These are phyloP conservation scores for Potamarius usumacintae DNA, from an alignment of 2,113 vertebrate genomes.

Conservation along the genomic window DNA sequence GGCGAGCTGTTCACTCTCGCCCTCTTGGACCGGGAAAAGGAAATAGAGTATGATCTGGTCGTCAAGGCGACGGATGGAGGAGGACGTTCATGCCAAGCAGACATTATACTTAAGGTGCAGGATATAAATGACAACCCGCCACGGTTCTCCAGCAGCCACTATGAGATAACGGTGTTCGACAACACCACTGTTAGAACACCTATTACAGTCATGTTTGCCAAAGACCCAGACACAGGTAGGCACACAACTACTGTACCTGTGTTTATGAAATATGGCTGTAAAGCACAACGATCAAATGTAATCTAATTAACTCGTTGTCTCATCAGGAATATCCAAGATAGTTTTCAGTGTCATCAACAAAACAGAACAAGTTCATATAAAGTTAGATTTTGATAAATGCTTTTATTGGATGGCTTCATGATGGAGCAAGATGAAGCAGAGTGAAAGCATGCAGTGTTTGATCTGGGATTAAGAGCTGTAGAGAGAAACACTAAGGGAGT, in stretches of 20 bases:
- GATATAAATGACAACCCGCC: constrained; percentile 93
- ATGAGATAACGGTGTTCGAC: constrained; percentile 87
- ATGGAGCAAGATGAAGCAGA: constrained; percentile 16
- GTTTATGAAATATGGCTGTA: background rate
- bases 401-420: background rate
- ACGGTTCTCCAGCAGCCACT: constrained; percentile 84
- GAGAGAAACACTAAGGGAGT: constrained; percentile 46
- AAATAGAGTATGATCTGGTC: constrained; percentile 77
- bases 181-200: constrained; percentile 92
- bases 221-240: constrained; percentile 89
- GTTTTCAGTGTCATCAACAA: constrained; percentile 23
- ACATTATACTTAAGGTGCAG: constrained; percentile 78
- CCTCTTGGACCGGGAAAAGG: constrained; percentile 82
- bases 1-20: constrained; percentile 85
- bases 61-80: constrained; percentile 91
- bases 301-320: background rate
- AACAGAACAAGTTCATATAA: background rate
- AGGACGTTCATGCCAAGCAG: constrained; percentile 88
- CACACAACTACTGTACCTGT: background rate
- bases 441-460: constrained; percentile 44
- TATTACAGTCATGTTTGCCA: constrained; percentile 85
- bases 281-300: background rate
- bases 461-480: constrained; percentile 40
- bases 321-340: background rate
- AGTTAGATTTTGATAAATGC: background rate